Percentiles rank a stretch among this genome's conserved stretches.
These are phyloP conservation scores for Rhea americana DNA, from an alignment of 2,113 vertebrate genomes.

Conservation along the genomic window DNA sequence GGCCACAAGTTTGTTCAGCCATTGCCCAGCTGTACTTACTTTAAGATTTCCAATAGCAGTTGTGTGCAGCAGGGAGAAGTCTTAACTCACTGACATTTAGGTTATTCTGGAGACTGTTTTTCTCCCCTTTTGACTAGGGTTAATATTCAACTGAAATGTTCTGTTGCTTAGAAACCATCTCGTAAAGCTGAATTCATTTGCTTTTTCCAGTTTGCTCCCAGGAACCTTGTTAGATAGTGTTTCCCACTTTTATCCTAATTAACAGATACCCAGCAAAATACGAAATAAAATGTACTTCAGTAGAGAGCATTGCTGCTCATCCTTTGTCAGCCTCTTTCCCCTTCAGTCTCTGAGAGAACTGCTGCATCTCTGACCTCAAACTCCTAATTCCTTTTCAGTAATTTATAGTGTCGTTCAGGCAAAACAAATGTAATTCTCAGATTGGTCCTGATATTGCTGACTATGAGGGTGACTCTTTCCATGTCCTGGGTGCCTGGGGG, in stretches of 20 bases:
- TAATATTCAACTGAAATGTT: constrained; percentile 65
- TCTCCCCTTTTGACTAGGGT: constrained; percentile 48
- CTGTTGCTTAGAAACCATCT: constrained; percentile 76
- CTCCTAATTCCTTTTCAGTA: not conserved
- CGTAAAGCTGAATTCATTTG: constrained; percentile 71
- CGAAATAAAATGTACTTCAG: not conserved
- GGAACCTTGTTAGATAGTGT: constrained; percentile 68
- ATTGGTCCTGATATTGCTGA: not conserved
- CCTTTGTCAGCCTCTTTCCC: not conserved
- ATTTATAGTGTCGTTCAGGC: not conserved
- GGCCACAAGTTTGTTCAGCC: not conserved
- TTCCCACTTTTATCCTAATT: constrained; percentile 76
- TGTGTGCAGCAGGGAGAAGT: not conserved
- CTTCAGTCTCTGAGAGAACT: not conserved
- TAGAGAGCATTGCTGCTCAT: constrained; percentile 2
- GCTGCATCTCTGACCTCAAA: not conserved
- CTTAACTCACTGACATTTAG: constrained; percentile 38
- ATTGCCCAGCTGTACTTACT: not conserved
- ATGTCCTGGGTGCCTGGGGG: not conserved
- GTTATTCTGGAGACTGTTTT: constrained; percentile 15
- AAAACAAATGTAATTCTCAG: not conserved
- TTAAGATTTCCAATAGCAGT: not conserved
- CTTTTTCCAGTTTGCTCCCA: constrained; percentile 64
- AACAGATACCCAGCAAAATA: constrained; percentile 55
- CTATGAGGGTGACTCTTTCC: not conserved